Conservation (phyloP, 2,797 vertebrate species). For the Menidia menidia region DNA sequence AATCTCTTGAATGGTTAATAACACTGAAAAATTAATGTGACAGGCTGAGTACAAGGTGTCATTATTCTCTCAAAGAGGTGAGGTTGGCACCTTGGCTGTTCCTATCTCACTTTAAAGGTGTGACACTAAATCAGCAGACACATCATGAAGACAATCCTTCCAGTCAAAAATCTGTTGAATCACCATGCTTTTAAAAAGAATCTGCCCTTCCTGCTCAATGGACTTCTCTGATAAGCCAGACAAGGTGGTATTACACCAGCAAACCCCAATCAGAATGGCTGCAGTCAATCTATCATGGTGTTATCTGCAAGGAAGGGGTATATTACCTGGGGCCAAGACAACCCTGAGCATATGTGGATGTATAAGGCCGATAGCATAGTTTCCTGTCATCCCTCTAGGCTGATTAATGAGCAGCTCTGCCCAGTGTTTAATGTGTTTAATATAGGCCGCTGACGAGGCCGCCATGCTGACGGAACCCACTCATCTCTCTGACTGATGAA, state of each 20-base stretch:
- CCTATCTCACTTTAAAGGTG: slow-evolving; percentile 43
- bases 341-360: slow-evolving; percentile 75
- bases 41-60: slow-evolving; percentile 49
- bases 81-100: slow-evolving; percentile 50
- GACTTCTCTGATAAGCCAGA: slow-evolving; percentile 75
- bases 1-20: slow-evolving; percentile 57
- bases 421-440: slow-evolving; percentile 85
- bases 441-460: slow-evolving; percentile 82
- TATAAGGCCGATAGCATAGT: slow-evolving; percentile 74
- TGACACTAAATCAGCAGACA: slow-evolving; percentile 56
- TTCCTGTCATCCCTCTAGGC: slow-evolving; percentile 76
- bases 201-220: slow-evolving; percentile 59
- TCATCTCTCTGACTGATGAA: slow-evolving; percentile 79
- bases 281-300: slow-evolving; percentile 83
- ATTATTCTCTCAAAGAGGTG: slow-evolving; percentile 52
- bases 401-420: slow-evolving; percentile 83
- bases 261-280: slow-evolving; percentile 77
- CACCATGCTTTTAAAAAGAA: slow-evolving; percentile 60
- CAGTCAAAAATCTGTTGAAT: slow-evolving; percentile 62
- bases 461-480: slow-evolving; percentile 77
- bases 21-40: slow-evolving; percentile 56
- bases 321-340: slow-evolving; percentile 80
- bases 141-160: slow-evolving; percentile 40
- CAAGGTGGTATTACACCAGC: slow-evolving; percentile 81
- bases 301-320: slow-evolving; percentile 78